Base-by-base conservation (phyloP, 2,888 invertebrate species). In the Gymnocheta viridis region DNA sequence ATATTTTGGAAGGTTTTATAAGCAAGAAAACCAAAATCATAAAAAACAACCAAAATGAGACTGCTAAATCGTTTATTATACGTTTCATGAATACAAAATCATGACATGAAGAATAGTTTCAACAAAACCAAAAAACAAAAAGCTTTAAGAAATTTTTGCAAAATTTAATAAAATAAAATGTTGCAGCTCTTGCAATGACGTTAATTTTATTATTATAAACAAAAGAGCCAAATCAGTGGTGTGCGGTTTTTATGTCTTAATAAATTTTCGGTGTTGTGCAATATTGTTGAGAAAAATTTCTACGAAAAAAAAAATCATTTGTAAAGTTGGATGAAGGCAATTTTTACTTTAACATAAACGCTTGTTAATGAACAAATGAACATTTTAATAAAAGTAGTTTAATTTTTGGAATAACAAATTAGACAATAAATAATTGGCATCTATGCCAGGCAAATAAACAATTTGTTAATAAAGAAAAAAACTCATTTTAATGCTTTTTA, bases 21-120 rank as follows among this genome's bases (percentile, higher is more conserved):
- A 24, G 67, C 76, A 27, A 76, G 44, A 76, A 74, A 56, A 17
- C 32, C 12, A 49, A 58, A 38, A 35, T 54, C 14, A 70, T 24
- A 19, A 69, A 67, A 80, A 69, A 58, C 41, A 70, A 19, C 32
- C 17, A 38, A 49, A 66, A 58, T 32, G 9, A 64, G 64, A 38
- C 41, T 82, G 82, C 64, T 14, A 24, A 70, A 77, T 64, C 62
- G 64, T 35, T 41, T 19, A 73, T 7, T 24, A 24, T 41, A 73
- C 29, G 41, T 44, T 80, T 41, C 72, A 79, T 73, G 64, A 49
- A 73, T 66, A 49, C 38, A 58, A 58, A 73, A 44, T 49, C 35
- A 72, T 72, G 58, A 38, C 64, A 56, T 56, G 35, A 38, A 17
- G n/a, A 32, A 38, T 2, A 66, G 67, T 47, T 14, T 29, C 14